Evolutionary conservation across 2,797 vertebrate genomes (phyloP).

Genomic region (Eupleurogrammus muticus): DNA sequence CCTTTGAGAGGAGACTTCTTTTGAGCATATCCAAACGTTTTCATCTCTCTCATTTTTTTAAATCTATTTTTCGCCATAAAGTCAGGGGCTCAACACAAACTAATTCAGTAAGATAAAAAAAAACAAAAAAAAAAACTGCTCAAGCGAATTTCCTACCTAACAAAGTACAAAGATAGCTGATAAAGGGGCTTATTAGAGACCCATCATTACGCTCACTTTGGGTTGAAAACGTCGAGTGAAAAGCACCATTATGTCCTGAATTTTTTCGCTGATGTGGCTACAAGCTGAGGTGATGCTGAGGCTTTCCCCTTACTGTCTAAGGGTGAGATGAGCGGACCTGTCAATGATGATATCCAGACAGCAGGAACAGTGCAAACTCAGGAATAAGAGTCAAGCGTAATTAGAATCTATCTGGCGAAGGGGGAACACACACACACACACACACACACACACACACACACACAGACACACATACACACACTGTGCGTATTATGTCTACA

Average conservation of each 20-base stretch:
- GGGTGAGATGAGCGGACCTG: constrained; percentile 75
- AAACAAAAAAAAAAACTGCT: constrained; percentile 48
- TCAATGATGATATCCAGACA: constrained; percentile 79
- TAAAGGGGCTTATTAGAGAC: constrained; percentile 77
- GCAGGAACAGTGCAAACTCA: constrained; percentile 77
- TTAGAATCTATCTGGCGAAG: constrained; percentile 77
- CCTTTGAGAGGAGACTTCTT: constrained; percentile 86
- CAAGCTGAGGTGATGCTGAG: constrained; percentile 72
- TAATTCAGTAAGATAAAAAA: constrained; percentile 69
- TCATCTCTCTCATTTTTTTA: constrained; percentile 80
- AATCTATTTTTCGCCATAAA: constrained; percentile 76
- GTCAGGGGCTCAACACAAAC: constrained; percentile 78
- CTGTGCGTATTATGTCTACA: constrained; percentile 33
- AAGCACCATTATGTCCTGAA: constrained; percentile 68
- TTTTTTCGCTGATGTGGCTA: constrained; percentile 75
- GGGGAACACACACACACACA: constrained; percentile 53
- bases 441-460: constrained; percentile 26
- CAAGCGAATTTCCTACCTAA: constrained; percentile 63
- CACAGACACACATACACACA: constrained; percentile 10
- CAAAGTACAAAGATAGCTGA: constrained; percentile 75
- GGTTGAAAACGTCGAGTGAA: constrained; percentile 75
- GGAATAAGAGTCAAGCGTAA: constrained; percentile 81
- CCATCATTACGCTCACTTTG: constrained; percentile 80
- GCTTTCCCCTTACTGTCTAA: constrained; percentile 65
- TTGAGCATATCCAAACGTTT: constrained; percentile 87